A percentile compares a stretch with the other conserved stretches of the same genome.
These are phyloP conservation scores for Cyclura pinguis DNA, from an alignment of 2,797 vertebrate genomes.

Conservation along the genomic window DNA sequence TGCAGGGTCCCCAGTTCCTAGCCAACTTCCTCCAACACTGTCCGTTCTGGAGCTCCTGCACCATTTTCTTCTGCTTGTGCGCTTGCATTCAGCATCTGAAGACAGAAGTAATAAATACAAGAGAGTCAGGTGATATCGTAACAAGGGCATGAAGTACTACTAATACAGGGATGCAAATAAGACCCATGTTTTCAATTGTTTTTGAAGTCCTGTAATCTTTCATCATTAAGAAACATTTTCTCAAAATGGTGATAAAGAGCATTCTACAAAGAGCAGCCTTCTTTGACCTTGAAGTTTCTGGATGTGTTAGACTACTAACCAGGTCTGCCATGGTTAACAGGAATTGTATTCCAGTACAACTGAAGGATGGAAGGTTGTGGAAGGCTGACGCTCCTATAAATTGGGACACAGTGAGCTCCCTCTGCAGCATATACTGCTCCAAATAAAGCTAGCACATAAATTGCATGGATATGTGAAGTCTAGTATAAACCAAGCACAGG, in stretches of 20 bases:
- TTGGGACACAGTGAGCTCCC: no score
- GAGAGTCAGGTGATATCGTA: background rate
- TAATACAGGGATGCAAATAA: background rate
- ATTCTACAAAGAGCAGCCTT: no score
- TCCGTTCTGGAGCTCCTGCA: constrained; percentile 70
- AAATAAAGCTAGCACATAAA: background rate
- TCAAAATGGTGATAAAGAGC: background rate
- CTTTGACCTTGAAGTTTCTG: no score
- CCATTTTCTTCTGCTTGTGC: constrained; percentile 67
- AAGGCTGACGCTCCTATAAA: background rate
- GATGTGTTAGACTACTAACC: no score
- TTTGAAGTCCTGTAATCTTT: background rate
- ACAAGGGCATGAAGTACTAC: background rate
- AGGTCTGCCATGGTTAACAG: background rate
- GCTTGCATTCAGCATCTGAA: constrained; percentile 67
- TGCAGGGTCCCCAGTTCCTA: constrained; percentile 3
- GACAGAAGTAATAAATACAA: constrained; percentile 5
- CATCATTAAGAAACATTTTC: background rate
- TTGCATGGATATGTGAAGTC: background rate
- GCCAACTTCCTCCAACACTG: constrained; percentile 1
- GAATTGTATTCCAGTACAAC: background rate
- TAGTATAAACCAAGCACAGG: background rate
- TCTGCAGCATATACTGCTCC: background rate
- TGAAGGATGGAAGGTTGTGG: background rate
- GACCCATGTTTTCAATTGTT: no score